Conservation (phyloP, 2,888 invertebrate genomes). For the Ormyrus pomaceus region DNA sequence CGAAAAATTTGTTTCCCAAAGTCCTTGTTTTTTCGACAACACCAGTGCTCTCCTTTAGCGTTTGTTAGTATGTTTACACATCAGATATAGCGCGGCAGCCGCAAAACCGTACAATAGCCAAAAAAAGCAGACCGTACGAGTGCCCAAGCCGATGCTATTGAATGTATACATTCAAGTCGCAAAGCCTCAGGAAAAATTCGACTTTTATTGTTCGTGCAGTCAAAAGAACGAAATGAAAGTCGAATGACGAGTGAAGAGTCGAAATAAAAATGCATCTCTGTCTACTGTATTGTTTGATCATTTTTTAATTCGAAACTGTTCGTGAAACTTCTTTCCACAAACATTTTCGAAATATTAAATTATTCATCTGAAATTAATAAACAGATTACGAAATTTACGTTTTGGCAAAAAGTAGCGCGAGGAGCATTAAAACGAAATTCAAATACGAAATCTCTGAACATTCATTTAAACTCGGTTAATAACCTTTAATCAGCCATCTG, state of each 20-base stretch:
- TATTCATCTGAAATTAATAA: too few species aligned
- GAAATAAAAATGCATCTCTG: too few species aligned
- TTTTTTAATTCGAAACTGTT: too few species aligned
- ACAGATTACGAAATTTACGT: too few species aligned
- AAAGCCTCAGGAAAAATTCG: constrained; percentile 20
- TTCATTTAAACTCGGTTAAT: constrained; percentile 31
- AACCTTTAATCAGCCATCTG: constrained; percentile 34
- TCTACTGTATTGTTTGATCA: too few species aligned
- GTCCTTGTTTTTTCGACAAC: constrained; percentile 44
- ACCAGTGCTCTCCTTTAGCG: constrained; percentile 19
- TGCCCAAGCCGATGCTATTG: constrained; percentile 27
- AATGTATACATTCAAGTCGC: constrained; percentile 29
- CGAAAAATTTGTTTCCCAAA: constrained; percentile 29
- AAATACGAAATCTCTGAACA: background rate
- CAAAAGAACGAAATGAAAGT: constrained; percentile 30
- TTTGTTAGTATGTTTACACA: constrained; percentile 48
- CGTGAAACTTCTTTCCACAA: too few species aligned
- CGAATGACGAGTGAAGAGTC: constrained; percentile 6
- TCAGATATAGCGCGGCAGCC: constrained; percentile 21
- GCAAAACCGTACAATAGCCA: constrained; percentile 30
- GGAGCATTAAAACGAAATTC: background rate
- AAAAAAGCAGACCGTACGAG: constrained; percentile 39
- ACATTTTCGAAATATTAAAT: too few species aligned
- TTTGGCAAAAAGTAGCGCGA: too few species aligned
- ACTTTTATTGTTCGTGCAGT: constrained; percentile 35